phyloP scores from a whole-genome alignment of 2,797 vertebrate genomes.

The Arctocebus calabarensis region DNA sequence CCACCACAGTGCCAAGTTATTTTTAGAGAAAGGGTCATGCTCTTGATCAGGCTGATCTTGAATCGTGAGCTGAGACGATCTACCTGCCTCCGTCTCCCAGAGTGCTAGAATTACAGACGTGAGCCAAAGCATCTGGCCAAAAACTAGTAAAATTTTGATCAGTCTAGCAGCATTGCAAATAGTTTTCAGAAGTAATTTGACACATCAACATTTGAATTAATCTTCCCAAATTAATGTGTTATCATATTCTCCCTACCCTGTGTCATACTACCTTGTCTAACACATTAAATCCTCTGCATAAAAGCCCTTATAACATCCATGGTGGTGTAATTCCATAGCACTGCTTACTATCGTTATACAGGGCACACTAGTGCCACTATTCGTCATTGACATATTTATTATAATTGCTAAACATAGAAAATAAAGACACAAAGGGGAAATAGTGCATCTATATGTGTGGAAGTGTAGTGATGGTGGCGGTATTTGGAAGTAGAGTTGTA shows the following conservation, averaged over 20 bases:
- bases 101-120: too few relatives aligned
- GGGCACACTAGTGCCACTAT: not conserved
- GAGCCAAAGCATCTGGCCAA: too few relatives aligned
- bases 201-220: slow-evolving; percentile 24
- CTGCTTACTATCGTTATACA: not conserved
- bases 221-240: not conserved
- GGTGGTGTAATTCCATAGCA: not conserved
- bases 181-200: slow-evolving; percentile 50
- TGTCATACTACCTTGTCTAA: not conserved
- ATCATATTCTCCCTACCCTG: not conserved
- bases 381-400: not conserved
- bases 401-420: not conserved
- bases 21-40: too few relatives aligned
- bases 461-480: not conserved
- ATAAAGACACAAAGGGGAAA: not conserved
- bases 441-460: not conserved
- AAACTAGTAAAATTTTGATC: not conserved
- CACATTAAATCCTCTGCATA: not conserved
- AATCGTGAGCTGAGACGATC: too few relatives aligned
- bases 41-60: too few relatives aligned
- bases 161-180: not conserved
- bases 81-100: too few relatives aligned
- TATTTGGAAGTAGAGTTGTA: not conserved
- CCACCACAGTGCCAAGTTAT: too few relatives aligned
- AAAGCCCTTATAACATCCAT: not conserved